A percentile compares a stretch with the other conserved stretches of the same genome.
Conservation (phyloP, 2,113 vertebrate species). For the Arvicanthis niloticus region DNA sequence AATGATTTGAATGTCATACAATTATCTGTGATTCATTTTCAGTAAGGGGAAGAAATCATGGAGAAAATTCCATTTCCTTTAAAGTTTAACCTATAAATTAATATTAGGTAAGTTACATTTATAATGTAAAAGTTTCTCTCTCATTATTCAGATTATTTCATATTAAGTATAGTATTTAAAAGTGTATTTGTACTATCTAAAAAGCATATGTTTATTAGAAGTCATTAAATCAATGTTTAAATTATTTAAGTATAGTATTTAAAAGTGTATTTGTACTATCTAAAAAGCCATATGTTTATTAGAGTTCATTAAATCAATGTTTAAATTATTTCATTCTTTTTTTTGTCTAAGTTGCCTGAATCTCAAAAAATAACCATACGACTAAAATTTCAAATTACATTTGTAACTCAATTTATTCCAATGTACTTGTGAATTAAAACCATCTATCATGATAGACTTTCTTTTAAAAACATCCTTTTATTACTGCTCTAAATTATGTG, state of each 20-base stretch:
- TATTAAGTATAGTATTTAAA: not conserved
- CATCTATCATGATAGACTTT: not conserved
- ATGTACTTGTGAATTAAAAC: not conserved
- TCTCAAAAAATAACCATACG: not conserved
- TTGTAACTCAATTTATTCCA: not conserved
- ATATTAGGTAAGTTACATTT: conserved; percentile 20
- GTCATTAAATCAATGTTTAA: not conserved
- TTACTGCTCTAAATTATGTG: not conserved
- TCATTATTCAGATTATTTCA: not conserved
- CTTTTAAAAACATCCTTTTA: no score
- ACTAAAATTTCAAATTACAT: not conserved
- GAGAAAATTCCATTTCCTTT: not conserved
- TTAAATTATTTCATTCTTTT: not conserved
- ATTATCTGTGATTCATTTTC: not conserved
- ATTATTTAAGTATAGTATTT: not conserved
- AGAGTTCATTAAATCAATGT: not conserved
- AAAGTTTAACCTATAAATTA: not conserved
- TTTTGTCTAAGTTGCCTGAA: not conserved
- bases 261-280: not conserved
- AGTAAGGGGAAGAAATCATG: not conserved
- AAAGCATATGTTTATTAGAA: not conserved
- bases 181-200: not conserved
- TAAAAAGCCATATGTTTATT: not conserved
- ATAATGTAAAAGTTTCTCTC: not conserved
- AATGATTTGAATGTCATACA: not conserved